phyloP scores from a whole-genome alignment of 2,888 invertebrate species.

The Rotaria magnacalcarata region DNA sequence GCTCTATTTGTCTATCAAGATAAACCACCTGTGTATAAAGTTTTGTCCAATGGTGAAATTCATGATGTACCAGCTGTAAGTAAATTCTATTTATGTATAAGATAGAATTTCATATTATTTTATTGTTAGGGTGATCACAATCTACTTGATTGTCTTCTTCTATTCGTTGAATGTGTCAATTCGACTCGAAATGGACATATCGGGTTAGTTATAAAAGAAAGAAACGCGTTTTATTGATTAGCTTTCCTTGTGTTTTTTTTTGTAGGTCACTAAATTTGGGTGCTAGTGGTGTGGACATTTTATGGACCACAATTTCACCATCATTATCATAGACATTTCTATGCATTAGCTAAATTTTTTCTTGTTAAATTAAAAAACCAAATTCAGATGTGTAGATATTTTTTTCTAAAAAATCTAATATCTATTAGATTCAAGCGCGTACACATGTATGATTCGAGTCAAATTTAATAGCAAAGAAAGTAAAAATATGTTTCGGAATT shows the following conservation, averaged over 20 bases:
- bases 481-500: not conserved
- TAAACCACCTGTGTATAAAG: slow-evolving; percentile 32
- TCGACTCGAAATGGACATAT: not conserved
- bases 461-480: not conserved
- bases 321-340: not conserved
- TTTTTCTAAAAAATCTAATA: not conserved
- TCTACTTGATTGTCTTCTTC: slow-evolving; percentile 20
- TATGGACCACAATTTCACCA: slow-evolving; percentile 13
- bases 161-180: slow-evolving; percentile 25
- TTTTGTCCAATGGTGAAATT: slow-evolving; percentile 14
- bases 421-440: not conserved
- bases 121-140: slow-evolving; percentile 22
- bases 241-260: too few relatives aligned
- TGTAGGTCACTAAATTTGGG: not conserved
- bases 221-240: not conserved
- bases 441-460: too few relatives aligned
- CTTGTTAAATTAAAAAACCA: not conserved
- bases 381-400: slow-evolving; percentile 13
- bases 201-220: not conserved
- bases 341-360: not conserved
- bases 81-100: not conserved
- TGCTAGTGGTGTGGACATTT: slow-evolving; percentile 21
- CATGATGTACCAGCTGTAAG: slow-evolving; percentile 24
- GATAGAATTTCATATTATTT: not conserved
- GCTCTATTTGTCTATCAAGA: slow-evolving; percentile 30